Conservation (phyloP, 2,888 invertebrate genomes). For the Autographa gamma region DNA sequence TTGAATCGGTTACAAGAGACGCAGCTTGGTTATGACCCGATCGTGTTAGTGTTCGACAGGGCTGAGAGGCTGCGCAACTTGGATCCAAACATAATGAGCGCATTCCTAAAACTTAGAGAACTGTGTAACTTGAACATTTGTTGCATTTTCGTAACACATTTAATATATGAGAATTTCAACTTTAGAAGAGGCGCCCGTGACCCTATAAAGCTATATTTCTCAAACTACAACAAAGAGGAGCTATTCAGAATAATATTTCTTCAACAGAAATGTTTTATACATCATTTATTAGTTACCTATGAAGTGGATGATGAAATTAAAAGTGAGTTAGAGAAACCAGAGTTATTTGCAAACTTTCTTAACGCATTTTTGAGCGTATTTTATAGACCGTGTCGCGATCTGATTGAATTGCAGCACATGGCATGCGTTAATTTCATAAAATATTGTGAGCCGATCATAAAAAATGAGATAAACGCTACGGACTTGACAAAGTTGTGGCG, state of each 20-base stretch:
- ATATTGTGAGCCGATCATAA: slow-evolving; percentile 94
- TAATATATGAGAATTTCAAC: slow-evolving; percentile 94
- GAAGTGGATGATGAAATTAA: slow-evolving; percentile 69
- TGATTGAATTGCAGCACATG: slow-evolving; percentile 94
- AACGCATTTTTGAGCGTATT: slow-evolving; percentile 95
- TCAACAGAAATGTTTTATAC: slow-evolving; percentile 75
- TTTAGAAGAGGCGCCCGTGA: slow-evolving; percentile 91
- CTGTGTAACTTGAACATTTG: slow-evolving; percentile 92
- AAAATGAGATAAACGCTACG: slow-evolving; percentile 89
- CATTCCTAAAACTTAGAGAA: slow-evolving; percentile 93
- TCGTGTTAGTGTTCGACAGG: slow-evolving; percentile 93
- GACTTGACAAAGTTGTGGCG: slow-evolving; percentile 94
- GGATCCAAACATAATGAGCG: slow-evolving; percentile 92
- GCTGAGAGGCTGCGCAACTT: slow-evolving; percentile 93
- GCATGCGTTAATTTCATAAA: slow-evolving; percentile 93
- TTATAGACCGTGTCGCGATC: slow-evolving; percentile 94
- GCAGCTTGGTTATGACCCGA: slow-evolving; percentile 76
- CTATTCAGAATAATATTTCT: slow-evolving; percentile 84
- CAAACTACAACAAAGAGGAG: slow-evolving; percentile 94
- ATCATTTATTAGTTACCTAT: slow-evolving; percentile 71
- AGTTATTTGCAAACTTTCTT: slow-evolving; percentile 94
- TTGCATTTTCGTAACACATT: slow-evolving; percentile 93
- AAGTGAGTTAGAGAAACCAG: slow-evolving; percentile 78
- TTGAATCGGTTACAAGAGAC: slow-evolving; percentile 77
- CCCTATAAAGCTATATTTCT: slow-evolving; percentile 93